Evolutionary conservation across 2,888 invertebrate genomes (phyloP), one percentile per base, ranked within the genome.

Genomic region (Sesia bembeciformis): DNA sequence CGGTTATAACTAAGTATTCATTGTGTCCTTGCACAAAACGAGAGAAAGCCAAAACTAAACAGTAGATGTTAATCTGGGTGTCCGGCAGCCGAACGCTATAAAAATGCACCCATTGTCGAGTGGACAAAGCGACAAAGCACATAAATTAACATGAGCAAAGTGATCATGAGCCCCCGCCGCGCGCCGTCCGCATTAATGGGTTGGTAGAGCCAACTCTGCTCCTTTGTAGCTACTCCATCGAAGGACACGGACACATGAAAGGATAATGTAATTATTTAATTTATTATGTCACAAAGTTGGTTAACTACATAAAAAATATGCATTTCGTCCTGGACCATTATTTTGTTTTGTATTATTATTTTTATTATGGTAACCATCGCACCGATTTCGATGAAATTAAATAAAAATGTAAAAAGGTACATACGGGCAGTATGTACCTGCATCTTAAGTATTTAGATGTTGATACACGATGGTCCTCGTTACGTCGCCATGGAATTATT

Each of bases 91-190:
- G 76, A 81, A 76, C 64, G 72, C 79, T 84, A 84, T 86, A 88
- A 88, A 72, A 88, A 84, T 82, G 76, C 61, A 64, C 23, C 75
- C 59, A 76, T 84, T 84, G 84, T 84, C 58, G 53, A 62, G 59
- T 66, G 78, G 71, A 88, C 85, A 88, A 87, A 70, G 76, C 78
- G 68, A 85, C 88, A 88, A 87, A 87, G 81, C 76, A 88, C 88
- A 88, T 88, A 89, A 89, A 89, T 89, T 88, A 88, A 83, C 82
- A 79, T 79, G 76, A 81, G 86, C 84, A 79, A 81, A 84, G 86
- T 87, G 87, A 89, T 89, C 86, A 85, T 81, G 85, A 84, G 76
- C 81, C 72, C 85, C 88, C 79, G 88, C 69, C 60, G 88, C 60
- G 88, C 69, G 60, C 87, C 60, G 69, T 54, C 58, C 68, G 59